These are phyloP conservation scores for Staurois parvus DNA, from an alignment of 2,797 vertebrate species.

Conservation along the genomic window DNA sequence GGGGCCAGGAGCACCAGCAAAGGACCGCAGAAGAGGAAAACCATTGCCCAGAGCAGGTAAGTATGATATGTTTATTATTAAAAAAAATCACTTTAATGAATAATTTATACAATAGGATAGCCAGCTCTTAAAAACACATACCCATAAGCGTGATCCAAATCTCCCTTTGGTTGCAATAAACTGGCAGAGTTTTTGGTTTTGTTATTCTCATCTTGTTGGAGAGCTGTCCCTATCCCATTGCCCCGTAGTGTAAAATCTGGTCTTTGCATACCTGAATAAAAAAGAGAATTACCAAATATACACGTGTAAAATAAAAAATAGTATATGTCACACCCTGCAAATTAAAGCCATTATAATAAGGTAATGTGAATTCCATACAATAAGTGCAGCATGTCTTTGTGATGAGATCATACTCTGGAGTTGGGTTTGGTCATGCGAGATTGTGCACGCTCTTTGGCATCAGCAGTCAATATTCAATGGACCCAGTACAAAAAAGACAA, in stretches of 20 bases:
- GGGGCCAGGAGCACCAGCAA: no score
- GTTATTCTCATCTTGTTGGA: no score
- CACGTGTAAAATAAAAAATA: background rate
- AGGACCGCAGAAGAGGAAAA: no score
- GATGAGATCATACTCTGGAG: slow-evolving; percentile 50
- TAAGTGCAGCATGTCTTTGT: slow-evolving; percentile 25
- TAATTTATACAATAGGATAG: no score
- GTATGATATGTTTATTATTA: no score
- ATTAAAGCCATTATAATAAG: background rate
- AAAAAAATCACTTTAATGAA: no score
- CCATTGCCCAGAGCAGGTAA: no score
- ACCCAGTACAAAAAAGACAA: background rate
- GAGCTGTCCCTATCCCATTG: background rate
- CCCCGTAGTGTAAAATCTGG: background rate
- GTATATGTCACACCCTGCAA: background rate
- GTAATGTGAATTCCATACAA: background rate
- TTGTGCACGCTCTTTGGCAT: slow-evolving; percentile 47
- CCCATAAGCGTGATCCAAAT: no score
- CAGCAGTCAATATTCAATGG: slow-evolving; percentile 1
- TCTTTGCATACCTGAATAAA: background rate
- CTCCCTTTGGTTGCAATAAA: no score
- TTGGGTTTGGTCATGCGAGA: slow-evolving; percentile 49
- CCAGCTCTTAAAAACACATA: no score
- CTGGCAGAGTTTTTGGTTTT: no score
- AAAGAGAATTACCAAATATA: background rate